phyloP scores from a whole-genome alignment of 2,888 invertebrate genomes.

The Ochropleura leucogaster region DNA sequence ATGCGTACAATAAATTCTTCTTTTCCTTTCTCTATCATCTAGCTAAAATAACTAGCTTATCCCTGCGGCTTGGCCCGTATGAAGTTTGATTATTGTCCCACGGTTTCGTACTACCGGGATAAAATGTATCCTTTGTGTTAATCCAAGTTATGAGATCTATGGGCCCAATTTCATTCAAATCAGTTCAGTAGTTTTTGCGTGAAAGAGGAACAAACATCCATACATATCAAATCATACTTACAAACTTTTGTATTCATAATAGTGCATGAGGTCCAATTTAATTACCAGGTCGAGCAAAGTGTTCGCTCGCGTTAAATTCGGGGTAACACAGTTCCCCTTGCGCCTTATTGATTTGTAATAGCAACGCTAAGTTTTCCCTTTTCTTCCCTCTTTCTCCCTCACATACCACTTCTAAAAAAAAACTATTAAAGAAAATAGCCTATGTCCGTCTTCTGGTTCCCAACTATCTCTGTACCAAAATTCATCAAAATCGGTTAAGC shows the following conservation, averaged over 20 bases:
- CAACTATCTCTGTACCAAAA: too few relatives aligned
- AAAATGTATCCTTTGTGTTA: not conserved
- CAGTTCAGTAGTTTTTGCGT: not conserved
- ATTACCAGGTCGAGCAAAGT: too few relatives aligned
- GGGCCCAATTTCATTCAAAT: not conserved
- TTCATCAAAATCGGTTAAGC: too few relatives aligned
- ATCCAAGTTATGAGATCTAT: not conserved
- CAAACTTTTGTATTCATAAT: not conserved
- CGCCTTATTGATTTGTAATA: too few relatives aligned
- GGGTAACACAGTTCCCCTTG: too few relatives aligned
- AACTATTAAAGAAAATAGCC: too few relatives aligned
- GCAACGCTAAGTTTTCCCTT: too few relatives aligned
- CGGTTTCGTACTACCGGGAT: not conserved
- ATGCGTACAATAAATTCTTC: conserved; percentile 61
- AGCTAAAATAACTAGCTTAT: not conserved
- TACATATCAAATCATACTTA: not conserved
- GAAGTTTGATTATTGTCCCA: not conserved
- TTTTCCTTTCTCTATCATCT: not conserved
- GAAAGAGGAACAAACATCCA: not conserved
- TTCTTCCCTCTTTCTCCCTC: too few relatives aligned
- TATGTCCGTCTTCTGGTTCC: too few relatives aligned
- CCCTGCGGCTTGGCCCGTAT: not conserved
- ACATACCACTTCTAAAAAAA: too few relatives aligned
- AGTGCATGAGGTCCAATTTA: too few relatives aligned
- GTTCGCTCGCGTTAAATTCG: too few relatives aligned